phyloP scores from a whole-genome alignment of 1,140 invertebrate species.

The Druon quercuslanigerum region DNA sequence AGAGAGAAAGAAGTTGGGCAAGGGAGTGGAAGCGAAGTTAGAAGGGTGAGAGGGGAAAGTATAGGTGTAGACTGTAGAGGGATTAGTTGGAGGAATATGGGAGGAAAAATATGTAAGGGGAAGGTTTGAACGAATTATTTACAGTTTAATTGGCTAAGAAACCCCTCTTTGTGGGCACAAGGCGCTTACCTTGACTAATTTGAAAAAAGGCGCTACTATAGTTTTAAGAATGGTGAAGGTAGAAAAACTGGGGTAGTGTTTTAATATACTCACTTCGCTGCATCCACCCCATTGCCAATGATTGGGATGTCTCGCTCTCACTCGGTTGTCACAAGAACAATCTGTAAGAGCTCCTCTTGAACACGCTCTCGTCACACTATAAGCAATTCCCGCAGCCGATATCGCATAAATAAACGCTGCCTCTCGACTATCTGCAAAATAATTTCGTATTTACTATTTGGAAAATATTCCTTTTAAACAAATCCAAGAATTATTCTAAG shows the following conservation, averaged over 20 bases:
- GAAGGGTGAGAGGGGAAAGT: neutral
- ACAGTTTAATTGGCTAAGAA: no score
- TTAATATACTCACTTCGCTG: constrained; percentile 79
- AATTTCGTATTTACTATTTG: neutral
- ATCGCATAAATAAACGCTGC: constrained; percentile 90
- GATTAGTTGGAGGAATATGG: no score
- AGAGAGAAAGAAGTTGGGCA: no score
- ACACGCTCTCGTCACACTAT: constrained; percentile 92
- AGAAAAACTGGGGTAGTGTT: neutral
- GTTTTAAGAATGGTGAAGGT: no score
- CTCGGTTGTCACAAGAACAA: constrained; percentile 90
- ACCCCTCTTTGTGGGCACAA: no score
- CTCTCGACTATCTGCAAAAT: constrained; percentile 84
- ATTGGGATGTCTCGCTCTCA: constrained; percentile 81
- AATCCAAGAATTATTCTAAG: no score
- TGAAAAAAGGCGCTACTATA: no score
- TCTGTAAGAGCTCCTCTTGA: constrained; percentile 90
- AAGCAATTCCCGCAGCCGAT: constrained; percentile 91
- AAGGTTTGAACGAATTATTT: no score
- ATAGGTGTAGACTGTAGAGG: neutral
- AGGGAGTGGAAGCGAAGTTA: neutral
- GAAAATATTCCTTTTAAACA: neutral
- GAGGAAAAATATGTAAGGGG: no score
- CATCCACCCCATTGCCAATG: constrained; percentile 91
- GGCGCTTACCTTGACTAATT: no score